Evolutionary conservation across 2,797 vertebrate genomes (phyloP), one percentile per base, ranked within the genome.

Genomic region (Gadopsis bispinosus): DNA sequence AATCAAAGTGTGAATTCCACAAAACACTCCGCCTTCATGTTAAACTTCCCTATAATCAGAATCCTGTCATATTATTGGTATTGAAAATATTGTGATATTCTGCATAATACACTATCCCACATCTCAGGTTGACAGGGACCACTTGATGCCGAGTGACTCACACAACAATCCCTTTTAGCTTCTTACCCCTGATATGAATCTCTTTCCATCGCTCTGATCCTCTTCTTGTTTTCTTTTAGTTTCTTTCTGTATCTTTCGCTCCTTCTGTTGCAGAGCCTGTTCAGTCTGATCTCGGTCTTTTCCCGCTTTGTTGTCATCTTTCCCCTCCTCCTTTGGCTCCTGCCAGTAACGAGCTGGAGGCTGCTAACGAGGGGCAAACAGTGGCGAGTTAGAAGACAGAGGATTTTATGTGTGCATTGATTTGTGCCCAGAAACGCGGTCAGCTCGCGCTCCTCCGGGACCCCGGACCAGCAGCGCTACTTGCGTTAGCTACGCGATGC

Each of bases 281-380:
- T 37, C 16, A 1, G 31, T 48, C 33, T 79, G n/a, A 31, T 72
- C 69, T 69, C 41, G 83, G 0, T 76, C 60, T 17, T 75, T 67
- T 45, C n/a, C 79, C 17, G 9, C 67, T 50, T 69, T 66, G 48
- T 47, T 79, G 72, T 45, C 71, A 66, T 70, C 22, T 48, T 77
- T 79, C 16, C 3, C 47, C 37, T 75, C 45, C 35, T 83, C 17
- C 26, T 45, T 33, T 14, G 50, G 4, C 9, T 71, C 70, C 26
- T 93, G 69, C 95, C 95, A 96, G 83, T 96, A 96, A 11, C 95
- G 94, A 70, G 82, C 86, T 9, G 86, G 20, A 26, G 78, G 65
- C 95, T 95, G 65, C 10, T 5, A 45, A 1, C 71, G 19, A 45
- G 0, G 2, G 66, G 20, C 9, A 83, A 74, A 45, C 8, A 1